These are phyloP conservation scores for Narcine bancroftii DNA, from an alignment of 2,113 vertebrate species.

Conservation along the genomic window DNA sequence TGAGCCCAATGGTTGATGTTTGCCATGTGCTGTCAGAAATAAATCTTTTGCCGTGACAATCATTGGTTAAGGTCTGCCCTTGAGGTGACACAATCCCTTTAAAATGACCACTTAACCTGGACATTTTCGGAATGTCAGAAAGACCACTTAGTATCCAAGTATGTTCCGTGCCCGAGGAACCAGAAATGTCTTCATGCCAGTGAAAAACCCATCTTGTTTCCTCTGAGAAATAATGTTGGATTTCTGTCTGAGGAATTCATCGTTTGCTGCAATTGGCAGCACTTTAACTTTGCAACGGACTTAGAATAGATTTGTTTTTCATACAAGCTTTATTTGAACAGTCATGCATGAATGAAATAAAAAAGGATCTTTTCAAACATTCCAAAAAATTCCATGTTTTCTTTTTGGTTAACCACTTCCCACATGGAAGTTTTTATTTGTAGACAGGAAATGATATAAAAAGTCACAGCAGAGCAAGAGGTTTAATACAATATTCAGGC, in stretches of 20 bases:
- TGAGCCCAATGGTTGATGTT: neutral
- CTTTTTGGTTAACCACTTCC: slow-evolving; percentile 28
- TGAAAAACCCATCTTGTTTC: neutral
- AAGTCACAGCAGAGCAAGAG: slow-evolving; percentile 19
- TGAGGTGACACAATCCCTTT: slow-evolving; percentile 30
- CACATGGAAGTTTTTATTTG: neutral
- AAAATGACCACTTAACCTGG: slow-evolving; percentile 17
- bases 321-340: neutral
- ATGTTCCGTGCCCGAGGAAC: neutral
- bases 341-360: slow-evolving; percentile 9
- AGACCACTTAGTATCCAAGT: neutral
- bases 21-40: neutral
- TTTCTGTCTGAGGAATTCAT: neutral
- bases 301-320: neutral
- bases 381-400: slow-evolving; percentile 22
- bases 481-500: slow-evolving; percentile 1
- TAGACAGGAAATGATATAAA: slow-evolving; percentile 25
- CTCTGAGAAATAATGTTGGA: neutral
- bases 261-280: neutral
- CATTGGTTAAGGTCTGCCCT: neutral
- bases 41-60: neutral
- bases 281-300: neutral
- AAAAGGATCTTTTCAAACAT: slow-evolving; percentile 18
- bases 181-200: neutral
- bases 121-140: neutral